Evolutionary conservation across 2,797 vertebrate species (phyloP), one percentile per base, ranked within the genome.

Genomic region (Gila robusta): DNA sequence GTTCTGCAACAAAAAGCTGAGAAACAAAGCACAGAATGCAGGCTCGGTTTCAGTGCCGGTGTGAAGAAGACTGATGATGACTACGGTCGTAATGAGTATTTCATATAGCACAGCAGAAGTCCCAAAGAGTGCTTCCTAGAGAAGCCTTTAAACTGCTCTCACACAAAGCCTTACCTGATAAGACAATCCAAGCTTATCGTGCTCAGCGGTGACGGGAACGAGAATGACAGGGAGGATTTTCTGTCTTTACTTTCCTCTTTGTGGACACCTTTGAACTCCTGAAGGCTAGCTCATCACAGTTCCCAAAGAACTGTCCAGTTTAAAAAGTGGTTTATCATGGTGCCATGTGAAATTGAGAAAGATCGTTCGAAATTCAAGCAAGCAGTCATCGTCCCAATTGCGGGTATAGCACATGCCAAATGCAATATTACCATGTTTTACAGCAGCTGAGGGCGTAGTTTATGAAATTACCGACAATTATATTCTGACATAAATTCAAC

Each of bases 181-280:
- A 95, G 93, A 93, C 91, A n/a, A 88, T 89, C 90, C 90, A 85
- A 91, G 93, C 93, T 95, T 96, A 95, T 95, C 94, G 85, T 85
- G 67, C 90, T 88, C 92, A 86, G 85, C 71, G 91, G 92, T 94
- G 94, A 94, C 90, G 81, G 90, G 90, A 87, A 90, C 91, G 93
- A 91, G 87, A 94, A 93, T 83, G 87, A 93, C 92, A 80, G 91
- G 59, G 26, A 89, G 93, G 93, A 93, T 94, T 95, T 94, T 91
- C 83, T 76, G 78, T 78, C 47, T 81, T 85, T 81, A 77, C 81
- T 56, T 66, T 76, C 76, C 73, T 56, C 79, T 93, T 92, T 92
- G 28, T 85, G 87, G 84, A 17, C 14, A 84, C 90, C 91, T 93
- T 90, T 91, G 90, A 94, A 94, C 91, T 89, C 84, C 47, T 69